Conservation (phyloP, 2,113 vertebrate genomes). For the Maylandia zebra region DNA sequence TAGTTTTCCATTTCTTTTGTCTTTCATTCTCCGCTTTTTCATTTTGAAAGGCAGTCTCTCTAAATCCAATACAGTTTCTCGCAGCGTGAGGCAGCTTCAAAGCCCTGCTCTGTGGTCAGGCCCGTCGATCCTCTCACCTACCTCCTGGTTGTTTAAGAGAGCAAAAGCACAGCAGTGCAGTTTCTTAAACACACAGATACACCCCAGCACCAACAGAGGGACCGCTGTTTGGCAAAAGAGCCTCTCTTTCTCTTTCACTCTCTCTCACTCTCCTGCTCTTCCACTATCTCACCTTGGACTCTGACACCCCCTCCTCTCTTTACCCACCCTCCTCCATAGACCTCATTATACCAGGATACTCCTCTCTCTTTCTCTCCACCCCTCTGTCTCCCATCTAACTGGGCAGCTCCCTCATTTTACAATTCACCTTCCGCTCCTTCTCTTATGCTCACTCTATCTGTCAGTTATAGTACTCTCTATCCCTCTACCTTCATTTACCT, state of each 20-base stretch:
- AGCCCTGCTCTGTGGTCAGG: conserved; percentile 49
- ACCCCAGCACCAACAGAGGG: conserved; percentile 37
- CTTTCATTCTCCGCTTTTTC: conserved; percentile 9
- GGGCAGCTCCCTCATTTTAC: conserved; percentile 7
- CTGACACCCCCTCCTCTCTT: conserved; percentile 20
- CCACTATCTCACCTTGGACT: conserved; percentile 41
- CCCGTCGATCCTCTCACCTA: conserved; percentile 46
- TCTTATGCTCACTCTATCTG: conserved; percentile 32
- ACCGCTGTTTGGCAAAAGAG: conserved; percentile 42
- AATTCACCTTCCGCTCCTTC: conserved; percentile 37
- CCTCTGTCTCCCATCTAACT: background rate
- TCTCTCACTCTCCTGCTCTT: background rate
- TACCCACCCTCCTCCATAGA: conserved; percentile 38
- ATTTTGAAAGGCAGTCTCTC: conserved; percentile 42
- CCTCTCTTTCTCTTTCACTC: background rate
- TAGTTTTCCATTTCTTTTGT: conserved; percentile 6
- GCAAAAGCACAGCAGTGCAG: conserved; percentile 57
- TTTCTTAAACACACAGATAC: conserved; percentile 60
- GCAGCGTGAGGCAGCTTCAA: conserved; percentile 59
- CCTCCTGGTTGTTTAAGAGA: conserved; percentile 64
- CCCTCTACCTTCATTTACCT: conserved; percentile 39
- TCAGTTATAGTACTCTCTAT: conserved; percentile 46
- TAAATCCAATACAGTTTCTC: conserved; percentile 56
- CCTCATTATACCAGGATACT: conserved; percentile 42
- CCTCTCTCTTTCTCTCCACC: background rate